Base-by-base conservation (phyloP, 1,140 invertebrate species). In the Ceratina japonica region DNA sequence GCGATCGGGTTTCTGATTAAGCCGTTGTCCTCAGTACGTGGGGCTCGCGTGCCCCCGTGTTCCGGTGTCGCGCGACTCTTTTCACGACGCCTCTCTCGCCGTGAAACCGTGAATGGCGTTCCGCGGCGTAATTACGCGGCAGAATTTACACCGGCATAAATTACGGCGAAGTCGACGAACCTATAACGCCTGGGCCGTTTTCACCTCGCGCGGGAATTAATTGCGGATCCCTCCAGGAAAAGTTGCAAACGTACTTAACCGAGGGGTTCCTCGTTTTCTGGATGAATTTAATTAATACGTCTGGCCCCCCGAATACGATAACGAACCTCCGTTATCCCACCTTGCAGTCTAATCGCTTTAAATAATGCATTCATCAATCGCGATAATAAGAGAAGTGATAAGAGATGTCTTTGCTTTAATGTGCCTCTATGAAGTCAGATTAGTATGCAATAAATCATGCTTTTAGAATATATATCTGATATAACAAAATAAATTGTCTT, bases 141-240 rank as follows among this genome's bases (percentile, higher is more conserved):
- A 84, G 64, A 84, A 84, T 85, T 85, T 85, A 85, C 82, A 81
- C 79, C 79, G 70, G 61, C 82, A 84, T 85, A 84, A 84, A 85
- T 85, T 85, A 85, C 74, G 59, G 61, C 37, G 59, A 54, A 44
- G 83, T 80, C 83, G 77, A 76, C 82, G 82, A 44, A 85, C 77
- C 83, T 65, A 56, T 75, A 75, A 63, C 82, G 70, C 37, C 10
- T 10, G 37, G 64, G 27, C 52, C 78, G 70, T 84, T 85, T 85
- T 85, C 83, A 78, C 64, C 82, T 65, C 61, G 79, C 76, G 62
- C 68, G 62, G 2, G 5, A 83, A 85, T 84, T 85, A 85, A 85
- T 84, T 74, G 72, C 70, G 69, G 79, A 69, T 66, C 44, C 49
- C n/a, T 71, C 51, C 61, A 51, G 66, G 72, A 52, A 80, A 69